Evolutionary conservation across 2,888 invertebrate species (phyloP).

Genomic region (Synergus japonicus): DNA sequence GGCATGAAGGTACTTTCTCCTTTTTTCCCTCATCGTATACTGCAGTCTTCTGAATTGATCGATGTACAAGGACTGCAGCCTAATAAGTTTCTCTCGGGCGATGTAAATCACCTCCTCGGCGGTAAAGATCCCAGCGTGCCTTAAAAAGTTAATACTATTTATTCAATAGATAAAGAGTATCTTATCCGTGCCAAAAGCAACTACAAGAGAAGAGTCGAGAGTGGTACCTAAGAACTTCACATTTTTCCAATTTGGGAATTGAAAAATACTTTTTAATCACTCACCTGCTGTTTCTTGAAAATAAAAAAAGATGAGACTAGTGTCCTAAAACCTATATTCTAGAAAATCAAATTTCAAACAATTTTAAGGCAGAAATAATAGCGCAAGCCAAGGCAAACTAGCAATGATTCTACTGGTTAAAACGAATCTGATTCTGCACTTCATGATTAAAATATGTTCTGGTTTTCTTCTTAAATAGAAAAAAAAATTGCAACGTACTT

Average conservation of each 20-base stretch:
- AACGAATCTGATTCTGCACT: not conserved
- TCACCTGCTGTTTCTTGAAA: not conserved
- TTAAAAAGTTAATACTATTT: constrained; percentile 78
- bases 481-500: constrained; percentile 79
- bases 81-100: constrained; percentile 85
- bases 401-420: constrained; percentile 54
- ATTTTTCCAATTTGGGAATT: constrained; percentile 46
- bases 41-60: constrained; percentile 89
- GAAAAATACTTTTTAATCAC: not conserved
- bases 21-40: constrained; percentile 84
- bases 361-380: constrained; percentile 28
- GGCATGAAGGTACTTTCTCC: constrained; percentile 85
- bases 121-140: constrained; percentile 93
- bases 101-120: constrained; percentile 91
- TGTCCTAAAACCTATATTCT: not conserved
- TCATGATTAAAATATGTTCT: not conserved
- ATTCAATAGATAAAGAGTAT: constrained; percentile 65
- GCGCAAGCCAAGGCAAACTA: constrained; percentile 73
- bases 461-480: not conserved
- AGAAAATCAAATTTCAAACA: not conserved
- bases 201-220: constrained; percentile 59
- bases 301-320: not conserved
- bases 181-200: constrained; percentile 64
- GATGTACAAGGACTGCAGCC: constrained; percentile 89
- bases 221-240: not conserved